Base-by-base conservation (phyloP, 1,140 invertebrate species). In the Stratiolaelaps scimitus region DNA sequence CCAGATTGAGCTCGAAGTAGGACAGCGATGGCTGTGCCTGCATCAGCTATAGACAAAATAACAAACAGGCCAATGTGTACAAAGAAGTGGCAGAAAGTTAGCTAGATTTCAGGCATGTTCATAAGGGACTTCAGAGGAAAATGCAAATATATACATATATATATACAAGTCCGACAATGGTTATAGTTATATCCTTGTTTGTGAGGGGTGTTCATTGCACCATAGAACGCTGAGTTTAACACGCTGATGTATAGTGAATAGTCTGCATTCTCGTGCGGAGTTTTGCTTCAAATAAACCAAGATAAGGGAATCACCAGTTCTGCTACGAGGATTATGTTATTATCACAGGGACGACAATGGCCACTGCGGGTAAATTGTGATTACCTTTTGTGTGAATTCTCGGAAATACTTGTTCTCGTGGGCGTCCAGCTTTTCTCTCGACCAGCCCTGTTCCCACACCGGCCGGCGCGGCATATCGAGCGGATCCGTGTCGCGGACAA, bases 1-100 rank as follows among this genome's bases (percentile, higher is more conserved):
- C 90, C 68, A 93, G 75, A 77, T 94, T 94, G 40, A 92, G 73
- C 74, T 94, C 90, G 76, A 90, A 91, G 69, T 84, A 85, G 73
- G 84, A 85, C 10, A 86, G 70, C 1, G 81, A 75, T 15, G 85
- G 67, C 73, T 85, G 86, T 64, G 82, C 76, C 81, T 84, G 67
- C 66, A 76, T 73, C 67, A 67, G 71, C 43, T 65, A 40, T 45
- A 28, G 26, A 60, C 65, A 15, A 68, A 43, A 48, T 56, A 20
- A 17, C 45, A 66, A 67, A 67, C 17, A 47, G 43, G 5, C 43
- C n/a, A n/a, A n/a, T n/a, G n/a, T n/a, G n/a, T n/a, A n/a, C n/a
- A n/a, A n/a, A n/a, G n/a, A n/a, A n/a, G n/a, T n/a, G n/a, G n/a
- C n/a, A n/a, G n/a, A n/a, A n/a, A n/a, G n/a, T n/a, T n/a, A n/a